These are phyloP conservation scores for Thamnophis sirtalis DNA, from an alignment of 2,113 vertebrate species.

Conservation along the genomic window DNA sequence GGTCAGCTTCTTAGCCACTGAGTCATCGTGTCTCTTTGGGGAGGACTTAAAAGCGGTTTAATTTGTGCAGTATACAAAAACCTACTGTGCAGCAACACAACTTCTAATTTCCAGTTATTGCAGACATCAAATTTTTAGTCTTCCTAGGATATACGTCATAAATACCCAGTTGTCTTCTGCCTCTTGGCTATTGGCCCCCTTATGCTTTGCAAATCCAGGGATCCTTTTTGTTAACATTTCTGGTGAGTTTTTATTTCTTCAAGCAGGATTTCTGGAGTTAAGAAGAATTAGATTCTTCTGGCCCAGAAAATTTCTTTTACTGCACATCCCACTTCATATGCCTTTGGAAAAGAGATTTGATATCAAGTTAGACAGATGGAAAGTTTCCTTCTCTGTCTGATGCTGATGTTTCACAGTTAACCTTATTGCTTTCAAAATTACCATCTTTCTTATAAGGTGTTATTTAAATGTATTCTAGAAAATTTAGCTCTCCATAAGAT, in stretches of 20 bases:
- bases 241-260: neutral
- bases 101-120: neutral
- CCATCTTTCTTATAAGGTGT: neutral
- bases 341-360: neutral
- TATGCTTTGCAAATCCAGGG: neutral
- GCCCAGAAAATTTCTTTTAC: neutral
- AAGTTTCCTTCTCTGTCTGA: neutral
- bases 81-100: neutral
- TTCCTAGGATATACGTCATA: neutral
- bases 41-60: neutral
- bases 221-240: neutral
- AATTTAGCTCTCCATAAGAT: neutral
- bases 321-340: neutral
- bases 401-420: neutral
- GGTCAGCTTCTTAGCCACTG: no score
- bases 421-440: neutral
- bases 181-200: no score
- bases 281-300: neutral
- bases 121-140: neutral
- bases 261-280: neutral
- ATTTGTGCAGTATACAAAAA: neutral
- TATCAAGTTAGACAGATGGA: neutral
- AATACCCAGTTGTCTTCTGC: neutral
- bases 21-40: no score
- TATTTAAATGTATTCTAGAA: neutral